Evolutionary conservation across 2,888 invertebrate genomes (phyloP).

Genomic region (Eupithecia tripunctaria): DNA sequence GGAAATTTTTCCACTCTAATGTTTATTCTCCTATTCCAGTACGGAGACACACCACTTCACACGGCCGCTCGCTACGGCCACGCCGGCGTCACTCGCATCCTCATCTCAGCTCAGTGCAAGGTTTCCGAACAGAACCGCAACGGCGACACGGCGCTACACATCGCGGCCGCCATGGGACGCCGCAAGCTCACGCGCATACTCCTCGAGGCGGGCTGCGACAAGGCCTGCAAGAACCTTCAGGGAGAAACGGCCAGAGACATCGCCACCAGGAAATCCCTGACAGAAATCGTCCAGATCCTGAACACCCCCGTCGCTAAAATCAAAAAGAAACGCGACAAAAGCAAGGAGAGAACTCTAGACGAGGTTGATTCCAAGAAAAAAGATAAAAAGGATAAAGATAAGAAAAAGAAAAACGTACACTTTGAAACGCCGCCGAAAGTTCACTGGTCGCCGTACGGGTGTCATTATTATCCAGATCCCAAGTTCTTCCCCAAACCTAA

Average conservation of each 20-base stretch:
- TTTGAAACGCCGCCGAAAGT: conserved; percentile 81
- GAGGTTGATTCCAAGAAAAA: conserved; percentile 78
- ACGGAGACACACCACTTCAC: conserved; percentile 97
- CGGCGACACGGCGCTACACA: conserved; percentile 97
- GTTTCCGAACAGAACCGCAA: conserved; percentile 97
- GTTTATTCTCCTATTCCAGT: conserved; percentile 81
- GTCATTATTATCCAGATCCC: conserved; percentile 94
- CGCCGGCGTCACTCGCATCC: conserved; percentile 96
- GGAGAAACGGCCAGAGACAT: conserved; percentile 96
- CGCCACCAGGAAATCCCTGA: conserved; percentile 92
- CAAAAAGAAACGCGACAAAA: conserved; percentile 79
- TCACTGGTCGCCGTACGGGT: conserved; percentile 95
- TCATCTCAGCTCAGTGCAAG: conserved; percentile 94
- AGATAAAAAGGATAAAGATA: conserved; percentile 74
- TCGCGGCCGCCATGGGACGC: conserved; percentile 96
- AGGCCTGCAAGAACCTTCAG: conserved; percentile 89
- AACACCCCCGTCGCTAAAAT: conserved; percentile 81
- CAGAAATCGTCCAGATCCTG: conserved; percentile 92
- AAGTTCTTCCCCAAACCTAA: conserved; percentile 94
- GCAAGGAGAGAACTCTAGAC: conserved; percentile 83
- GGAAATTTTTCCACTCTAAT: background rate
- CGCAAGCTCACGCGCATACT: conserved; percentile 95
- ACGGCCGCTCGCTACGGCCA: conserved; percentile 98
- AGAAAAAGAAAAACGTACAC: conserved; percentile 83
- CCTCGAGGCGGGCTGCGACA: conserved; percentile 92